Evolutionary conservation across 1,140 invertebrate species (phyloP).

Genomic region (Conus betulinus): DNA sequence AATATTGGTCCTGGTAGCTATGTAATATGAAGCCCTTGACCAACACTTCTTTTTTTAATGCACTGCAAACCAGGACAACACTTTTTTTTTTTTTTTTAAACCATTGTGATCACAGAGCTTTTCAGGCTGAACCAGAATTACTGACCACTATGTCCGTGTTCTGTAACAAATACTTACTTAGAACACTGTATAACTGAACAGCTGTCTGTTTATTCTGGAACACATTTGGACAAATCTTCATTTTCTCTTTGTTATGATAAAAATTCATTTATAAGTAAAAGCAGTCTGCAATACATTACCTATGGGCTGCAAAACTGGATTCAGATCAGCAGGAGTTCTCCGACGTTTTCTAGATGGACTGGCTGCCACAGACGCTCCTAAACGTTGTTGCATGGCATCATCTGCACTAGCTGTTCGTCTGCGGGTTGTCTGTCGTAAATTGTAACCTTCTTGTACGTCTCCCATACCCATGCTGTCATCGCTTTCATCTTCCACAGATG

Average conservation of each 20-base stretch:
- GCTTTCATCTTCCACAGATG: constrained; percentile 38
- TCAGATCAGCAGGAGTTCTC: constrained; percentile 31
- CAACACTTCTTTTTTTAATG: too few relatives aligned
- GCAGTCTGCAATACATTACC: constrained; percentile 27
- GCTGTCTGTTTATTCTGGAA: too few relatives aligned
- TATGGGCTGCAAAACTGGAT: constrained; percentile 50
- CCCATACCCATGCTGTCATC: constrained; percentile 9
- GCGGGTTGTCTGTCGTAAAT: constrained; percentile 36
- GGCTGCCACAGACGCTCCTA: constrained; percentile 20
- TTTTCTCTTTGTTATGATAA: background rate
- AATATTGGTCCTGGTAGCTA: too few relatives aligned
- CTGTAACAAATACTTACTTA: too few relatives aligned
- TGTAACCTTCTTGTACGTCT: constrained; percentile 4
- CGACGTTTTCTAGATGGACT: constrained; percentile 34
- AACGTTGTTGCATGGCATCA: constrained; percentile 36
- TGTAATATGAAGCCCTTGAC: too few relatives aligned
- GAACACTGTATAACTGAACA: too few relatives aligned
- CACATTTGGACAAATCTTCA: background rate
- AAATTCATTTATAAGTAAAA: background rate
- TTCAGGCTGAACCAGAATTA: too few relatives aligned
- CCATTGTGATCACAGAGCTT: too few relatives aligned
- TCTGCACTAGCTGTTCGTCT: constrained; percentile 38
- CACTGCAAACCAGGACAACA: too few relatives aligned
- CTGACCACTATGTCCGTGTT: too few relatives aligned
- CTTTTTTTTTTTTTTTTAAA: too few relatives aligned